Percentiles rank a stretch among this genome's conserved stretches.
Conservation (phyloP, 1,140 invertebrate species). For the Hypothenemus hampei region DNA sequence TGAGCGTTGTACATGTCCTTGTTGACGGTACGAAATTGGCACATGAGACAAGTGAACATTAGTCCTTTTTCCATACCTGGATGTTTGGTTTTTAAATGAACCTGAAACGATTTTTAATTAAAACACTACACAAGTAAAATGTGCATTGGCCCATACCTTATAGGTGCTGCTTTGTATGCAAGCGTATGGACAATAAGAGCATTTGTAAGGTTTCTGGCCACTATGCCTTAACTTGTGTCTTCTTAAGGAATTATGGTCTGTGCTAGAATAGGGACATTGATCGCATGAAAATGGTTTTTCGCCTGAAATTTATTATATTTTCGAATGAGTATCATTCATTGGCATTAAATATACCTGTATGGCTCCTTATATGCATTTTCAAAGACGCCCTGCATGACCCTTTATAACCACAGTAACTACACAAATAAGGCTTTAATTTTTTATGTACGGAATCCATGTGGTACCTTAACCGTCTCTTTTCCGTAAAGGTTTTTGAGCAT, state of each 20-base stretch:
- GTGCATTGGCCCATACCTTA: conserved; percentile 43
- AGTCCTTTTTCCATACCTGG: conserved; percentile 49
- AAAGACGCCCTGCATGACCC: conserved; percentile 58
- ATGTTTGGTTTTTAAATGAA: conserved; percentile 54
- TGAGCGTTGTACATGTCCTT: conserved; percentile 48
- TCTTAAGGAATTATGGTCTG: conserved; percentile 77
- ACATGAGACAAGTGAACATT: conserved; percentile 51
- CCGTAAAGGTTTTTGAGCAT: conserved; percentile 58
- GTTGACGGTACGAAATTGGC: conserved; percentile 52
- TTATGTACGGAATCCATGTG: conserved; percentile 64
- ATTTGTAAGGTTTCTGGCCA: conserved; percentile 66
- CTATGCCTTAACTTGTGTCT: conserved; percentile 74
- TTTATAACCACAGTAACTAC: conserved; percentile 65
- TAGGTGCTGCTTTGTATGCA: conserved; percentile 64
- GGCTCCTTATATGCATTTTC: conserved; percentile 67
- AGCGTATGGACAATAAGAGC: conserved; percentile 63
- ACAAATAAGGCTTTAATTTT: conserved; percentile 65
- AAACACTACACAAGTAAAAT: neutral
- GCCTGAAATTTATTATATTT: conserved; percentile 47
- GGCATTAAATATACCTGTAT: conserved; percentile 53
- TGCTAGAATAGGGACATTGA: conserved; percentile 67
- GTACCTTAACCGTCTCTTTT: conserved; percentile 53
- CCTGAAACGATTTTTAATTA: conserved; percentile 26
- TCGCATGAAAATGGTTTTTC: conserved; percentile 80
- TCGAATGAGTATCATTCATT: neutral